A percentile compares a stretch with the other conserved stretches of the same genome.
Conservation (phyloP, 2,888 invertebrate genomes). For the Neoaliturus tenellus region DNA sequence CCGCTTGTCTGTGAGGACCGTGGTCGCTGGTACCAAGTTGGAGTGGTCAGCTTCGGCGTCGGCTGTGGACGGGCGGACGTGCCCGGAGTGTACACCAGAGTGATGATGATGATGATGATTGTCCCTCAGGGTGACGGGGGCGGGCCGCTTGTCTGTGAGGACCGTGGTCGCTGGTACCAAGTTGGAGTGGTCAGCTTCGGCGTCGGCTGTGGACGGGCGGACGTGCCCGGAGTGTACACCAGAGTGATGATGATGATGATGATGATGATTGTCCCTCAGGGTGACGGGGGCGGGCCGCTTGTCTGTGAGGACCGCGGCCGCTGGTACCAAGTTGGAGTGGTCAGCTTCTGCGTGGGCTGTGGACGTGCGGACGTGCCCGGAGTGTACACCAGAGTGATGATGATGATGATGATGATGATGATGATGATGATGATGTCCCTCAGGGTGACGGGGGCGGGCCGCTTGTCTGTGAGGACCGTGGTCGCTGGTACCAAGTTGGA, state of each 20-base stretch:
- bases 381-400: slow-evolving; percentile 70
- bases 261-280: no score
- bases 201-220: slow-evolving; percentile 70
- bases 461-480: slow-evolving; percentile 71
- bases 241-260: no score
- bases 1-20: slow-evolving; percentile 71
- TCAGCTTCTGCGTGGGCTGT: slow-evolving; percentile 71
- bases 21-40: slow-evolving; percentile 72
- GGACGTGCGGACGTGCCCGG: slow-evolving; percentile 71
- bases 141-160: slow-evolving; percentile 71
- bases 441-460: slow-evolving; percentile 73
- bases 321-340: slow-evolving; percentile 72
- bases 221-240: slow-evolving; percentile 72
- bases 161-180: slow-evolving; percentile 71
- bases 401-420: no score
- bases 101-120: no score
- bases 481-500: slow-evolving; percentile 72
- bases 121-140: slow-evolving; percentile 74
- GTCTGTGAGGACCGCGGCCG: slow-evolving; percentile 71
- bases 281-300: slow-evolving; percentile 72
- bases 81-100: slow-evolving; percentile 72
- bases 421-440: no score
- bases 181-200: slow-evolving; percentile 71
- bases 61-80: slow-evolving; percentile 70
- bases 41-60: slow-evolving; percentile 71